Evolutionary conservation across 1,140 invertebrate species (phyloP).

Genomic region (Zaprionus ghesquierei): DNA sequence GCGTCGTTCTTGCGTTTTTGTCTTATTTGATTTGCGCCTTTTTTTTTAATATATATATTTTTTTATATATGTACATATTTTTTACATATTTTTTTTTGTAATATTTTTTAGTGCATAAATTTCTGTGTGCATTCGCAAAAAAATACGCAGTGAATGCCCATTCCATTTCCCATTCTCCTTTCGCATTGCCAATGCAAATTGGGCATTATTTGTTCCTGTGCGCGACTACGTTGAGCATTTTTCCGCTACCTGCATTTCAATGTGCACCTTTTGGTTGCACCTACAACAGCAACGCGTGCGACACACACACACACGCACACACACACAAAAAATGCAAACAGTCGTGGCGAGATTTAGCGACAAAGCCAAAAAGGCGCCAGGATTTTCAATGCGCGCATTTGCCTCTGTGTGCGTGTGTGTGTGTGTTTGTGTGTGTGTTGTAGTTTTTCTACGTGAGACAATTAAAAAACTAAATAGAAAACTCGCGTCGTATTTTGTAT

Average conservation of each 20-base stretch:
- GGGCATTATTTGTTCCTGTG: conserved; percentile 77
- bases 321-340: conserved; percentile 36
- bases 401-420: neutral
- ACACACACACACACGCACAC: neutral
- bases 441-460: conserved; percentile 70
- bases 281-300: conserved; percentile 8
- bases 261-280: conserved; percentile 39
- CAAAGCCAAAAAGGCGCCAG: conserved; percentile 64
- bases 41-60: neutral
- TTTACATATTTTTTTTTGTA: conserved; percentile 22
- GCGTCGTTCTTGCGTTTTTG: neutral
- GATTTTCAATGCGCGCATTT: conserved; percentile 58
- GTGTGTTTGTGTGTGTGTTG: conserved; percentile 30
- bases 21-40: neutral
- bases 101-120: conserved; percentile 59
- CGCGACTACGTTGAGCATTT: conserved; percentile 64
- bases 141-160: conserved; percentile 30
- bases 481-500: conserved; percentile 47
- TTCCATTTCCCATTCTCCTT: neutral
- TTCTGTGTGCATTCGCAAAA: conserved; percentile 28
- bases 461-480: conserved; percentile 80
- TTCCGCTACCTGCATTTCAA: conserved; percentile 77
- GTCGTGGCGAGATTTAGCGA: conserved; percentile 33
- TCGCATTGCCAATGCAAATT: conserved; percentile 68
- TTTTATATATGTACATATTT: neutral